Evolutionary conservation across 2,888 invertebrate species (phyloP).

Genomic region (Mesorhabditis belari): DNA sequence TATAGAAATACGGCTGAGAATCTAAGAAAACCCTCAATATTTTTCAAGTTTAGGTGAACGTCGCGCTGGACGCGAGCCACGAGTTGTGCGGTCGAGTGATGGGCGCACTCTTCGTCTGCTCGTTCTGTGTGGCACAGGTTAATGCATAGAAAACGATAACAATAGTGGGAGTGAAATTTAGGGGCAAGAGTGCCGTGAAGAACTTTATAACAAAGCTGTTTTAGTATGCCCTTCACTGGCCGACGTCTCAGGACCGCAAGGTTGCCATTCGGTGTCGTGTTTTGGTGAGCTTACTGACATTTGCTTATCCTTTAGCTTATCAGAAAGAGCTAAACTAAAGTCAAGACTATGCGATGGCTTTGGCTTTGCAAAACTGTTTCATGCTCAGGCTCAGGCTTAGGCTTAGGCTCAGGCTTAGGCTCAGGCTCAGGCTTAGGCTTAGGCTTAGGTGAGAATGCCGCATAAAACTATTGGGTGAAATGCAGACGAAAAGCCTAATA

Average conservation of each 20-base stretch:
- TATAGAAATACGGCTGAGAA: too few relatives aligned
- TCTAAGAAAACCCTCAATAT: too few relatives aligned
- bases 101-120: slow-evolving; percentile 45
- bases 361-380: not conserved
- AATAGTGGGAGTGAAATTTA: too few relatives aligned
- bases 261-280: slow-evolving; percentile 43
- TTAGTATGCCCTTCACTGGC: slow-evolving; percentile 47
- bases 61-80: slow-evolving; percentile 44
- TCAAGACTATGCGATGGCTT: not conserved
- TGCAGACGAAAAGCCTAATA: too few relatives aligned
- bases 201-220: too few relatives aligned
- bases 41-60: slow-evolving; percentile 42
- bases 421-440: not conserved
- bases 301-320: slow-evolving; percentile 1
- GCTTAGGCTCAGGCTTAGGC: too few relatives aligned
- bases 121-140: slow-evolving; percentile 26
- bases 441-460: too few relatives aligned
- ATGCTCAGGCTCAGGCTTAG: too few relatives aligned
- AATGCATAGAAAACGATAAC: too few relatives aligned
- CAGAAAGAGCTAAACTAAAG: not conserved
- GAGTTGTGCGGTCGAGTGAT: slow-evolving; percentile 45
- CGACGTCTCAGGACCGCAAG: slow-evolving; percentile 28
- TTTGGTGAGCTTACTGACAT: slow-evolving; percentile 17
- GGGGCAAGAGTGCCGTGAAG: not conserved
- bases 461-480: too few relatives aligned